Base-by-base conservation (phyloP, 1,140 invertebrate genomes). In the Philotrypesis tridentata region DNA sequence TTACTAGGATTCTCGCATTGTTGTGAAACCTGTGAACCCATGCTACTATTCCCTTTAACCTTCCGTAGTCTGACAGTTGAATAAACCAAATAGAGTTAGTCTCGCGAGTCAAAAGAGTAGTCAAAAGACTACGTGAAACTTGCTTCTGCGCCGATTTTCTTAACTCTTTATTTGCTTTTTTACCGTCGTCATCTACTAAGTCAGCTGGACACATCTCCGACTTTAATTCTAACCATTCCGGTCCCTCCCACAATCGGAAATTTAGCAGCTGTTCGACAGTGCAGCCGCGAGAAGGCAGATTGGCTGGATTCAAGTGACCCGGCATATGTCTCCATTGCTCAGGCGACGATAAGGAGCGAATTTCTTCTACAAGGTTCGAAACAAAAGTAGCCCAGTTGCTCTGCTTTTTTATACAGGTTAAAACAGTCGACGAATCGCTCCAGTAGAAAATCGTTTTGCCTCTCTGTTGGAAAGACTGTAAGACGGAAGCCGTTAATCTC, bases 171-270 rank as follows among this genome's bases (percentile, higher is more conserved):
- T 37, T 9, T 14, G 80, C 60, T 78, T 83, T 29, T 55, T 75
- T 70, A 21, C 82, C 74, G 72, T 86, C 33, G 33, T 43, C 40
- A 76, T 65, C 60, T 11, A 55, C 27, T 21, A 11, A 43, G 25
- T 11, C 23, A 65, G 23, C 23, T 27, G 86, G 85, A 85, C 87
- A 89, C 14, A 80, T 67, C 61, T 73, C 21, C 2, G 72, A n/a
- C 9, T 55, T 14, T n/a, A 63, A 60, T 27, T 37, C 8, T 37
- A 90, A 70, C 89, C 88, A 90, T 23, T 61, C 25, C 17, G 90
- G 89, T 6, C 90, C 88, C 83, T 89, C 85, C 87, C 87, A 89
- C n/a, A n/a, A n/a, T n/a, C n/a, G n/a, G n/a, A n/a, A n/a, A n/a
- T n/a, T n/a, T n/a, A n/a, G n/a, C n/a, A 91, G 82, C n/a, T 79